Conservation (phyloP, 2,888 invertebrate species). For the Calliphora vomitoria region DNA sequence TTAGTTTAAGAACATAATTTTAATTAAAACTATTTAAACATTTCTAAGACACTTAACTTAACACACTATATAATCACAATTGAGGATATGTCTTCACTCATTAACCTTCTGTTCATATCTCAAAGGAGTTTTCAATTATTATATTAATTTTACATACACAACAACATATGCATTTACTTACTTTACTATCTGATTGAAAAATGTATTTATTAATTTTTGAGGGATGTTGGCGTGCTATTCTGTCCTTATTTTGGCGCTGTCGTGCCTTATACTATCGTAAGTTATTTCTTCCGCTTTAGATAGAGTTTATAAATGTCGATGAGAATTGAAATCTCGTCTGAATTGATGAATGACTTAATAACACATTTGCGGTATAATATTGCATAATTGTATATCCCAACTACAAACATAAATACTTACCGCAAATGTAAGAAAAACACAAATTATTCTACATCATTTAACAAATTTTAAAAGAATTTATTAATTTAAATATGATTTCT, state of each 20-base stretch:
- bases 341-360: neutral
- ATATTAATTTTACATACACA: conserved; percentile 17
- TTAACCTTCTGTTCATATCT: conserved; percentile 21
- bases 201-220: conserved; percentile 77
- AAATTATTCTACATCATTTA: neutral
- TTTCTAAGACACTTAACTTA: neutral
- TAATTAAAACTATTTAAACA: conserved; percentile 19
- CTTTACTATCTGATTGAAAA: conserved; percentile 24
- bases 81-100: conserved; percentile 1
- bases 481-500: neutral
- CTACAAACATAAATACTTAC: neutral
- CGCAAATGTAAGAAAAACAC: conserved; percentile 17
- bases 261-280: conserved; percentile 84
- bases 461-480: neutral
- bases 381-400: neutral
- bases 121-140: neutral
- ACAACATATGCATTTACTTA: neutral
- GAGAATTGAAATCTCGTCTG: conserved; percentile 22
- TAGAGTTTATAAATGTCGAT: conserved; percentile 37
- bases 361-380: conserved; percentile 25
- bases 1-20: conserved; percentile 2
- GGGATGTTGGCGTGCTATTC: conserved; percentile 85
- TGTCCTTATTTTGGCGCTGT: conserved; percentile 84
- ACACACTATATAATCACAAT: neutral
- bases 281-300: conserved; percentile 74